Base-by-base conservation (phyloP, 2,888 invertebrate species). In the Fragum fragum region DNA sequence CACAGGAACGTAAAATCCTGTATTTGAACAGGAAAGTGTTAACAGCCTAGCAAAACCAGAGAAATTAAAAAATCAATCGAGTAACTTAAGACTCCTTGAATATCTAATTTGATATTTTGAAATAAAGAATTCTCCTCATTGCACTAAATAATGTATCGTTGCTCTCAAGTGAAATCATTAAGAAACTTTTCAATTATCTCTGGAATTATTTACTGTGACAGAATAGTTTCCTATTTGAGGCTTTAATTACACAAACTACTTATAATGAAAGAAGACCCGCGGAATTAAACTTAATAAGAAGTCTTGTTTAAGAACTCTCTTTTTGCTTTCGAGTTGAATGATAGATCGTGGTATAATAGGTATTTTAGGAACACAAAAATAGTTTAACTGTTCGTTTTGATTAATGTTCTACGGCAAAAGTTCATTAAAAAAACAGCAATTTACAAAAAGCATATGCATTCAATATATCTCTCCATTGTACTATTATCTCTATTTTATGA, bases 201-300 rank as follows among this genome's bases (percentile, higher is more conserved):
- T 18, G 16, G 18, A 47, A 47, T 9, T 47, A 47, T 47, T 47
- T 47, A 47, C 18, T 9, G n/a, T 47, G 47, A 47, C 47, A n/a
- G 47, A 47, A 47, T 47, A 14, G 47, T 47, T 47, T 47, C 47
- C 47, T 47, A 47, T 47, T 47, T 47, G 47, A 47, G 47, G n/a
- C 47, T 47, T 47, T 47, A 47, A 47, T 47, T 47, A 47, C 47
- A 47, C 47, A 47, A 47, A 47, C 47, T 47, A 47, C 47, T 47
- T 47, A 47, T 47, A 47, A 47, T 47, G 47, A 47, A 47, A 47
- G 47, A 47, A 14, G 47, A 9, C 47, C 47, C 47, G 16, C 47
- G 47, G 47, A 47, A 47, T 47, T 18, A 47, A 47, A 47, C n/a
- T 47, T 47, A 47, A 47, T 47, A n/a, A 47, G 47, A 47, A 47